These are phyloP conservation scores for Morpho helenor DNA, from an alignment of 2,888 invertebrate genomes.

Conservation along the genomic window DNA sequence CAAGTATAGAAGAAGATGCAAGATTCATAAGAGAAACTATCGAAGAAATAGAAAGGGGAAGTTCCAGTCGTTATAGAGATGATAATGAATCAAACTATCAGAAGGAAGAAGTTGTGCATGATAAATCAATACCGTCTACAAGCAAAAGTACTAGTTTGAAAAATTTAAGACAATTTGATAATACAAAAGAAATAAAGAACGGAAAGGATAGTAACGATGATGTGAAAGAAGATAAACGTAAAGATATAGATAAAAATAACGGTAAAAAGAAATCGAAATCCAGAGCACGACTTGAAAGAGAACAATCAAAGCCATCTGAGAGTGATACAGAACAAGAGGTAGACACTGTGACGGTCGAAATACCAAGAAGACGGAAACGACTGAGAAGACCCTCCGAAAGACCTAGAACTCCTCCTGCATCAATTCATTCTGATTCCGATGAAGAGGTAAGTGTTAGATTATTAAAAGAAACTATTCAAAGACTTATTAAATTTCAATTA, in stretches of 20 bases:
- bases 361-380: slow-evolving; percentile 68
- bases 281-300: slow-evolving; percentile 67
- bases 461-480: too few relatives aligned
- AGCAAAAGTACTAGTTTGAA: slow-evolving; percentile 42
- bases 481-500: too few relatives aligned
- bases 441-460: slow-evolving; percentile 49
- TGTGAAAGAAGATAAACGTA: slow-evolving; percentile 49
- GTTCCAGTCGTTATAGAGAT: slow-evolving; percentile 53
- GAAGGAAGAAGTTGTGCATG: slow-evolving; percentile 20
- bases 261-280: slow-evolving; percentile 71
- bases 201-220: slow-evolving; percentile 47
- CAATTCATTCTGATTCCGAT: slow-evolving; percentile 69
- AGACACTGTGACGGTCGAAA: slow-evolving; percentile 73
- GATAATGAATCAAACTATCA: slow-evolving; percentile 34
- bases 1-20: slow-evolving; percentile 71
- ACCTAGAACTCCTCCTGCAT: slow-evolving; percentile 65
- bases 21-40: slow-evolving; percentile 69
- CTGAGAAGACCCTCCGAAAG: slow-evolving; percentile 64
- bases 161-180: slow-evolving; percentile 38
- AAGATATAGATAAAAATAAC: slow-evolving; percentile 56
- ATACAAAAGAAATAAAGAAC: slow-evolving; percentile 34
- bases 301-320: slow-evolving; percentile 73
- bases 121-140: slow-evolving; percentile 39
- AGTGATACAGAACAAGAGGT: slow-evolving; percentile 70
- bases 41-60: slow-evolving; percentile 70